Base-by-base conservation (phyloP, 1,140 invertebrate species). In the Habropoda laboriosa region DNA sequence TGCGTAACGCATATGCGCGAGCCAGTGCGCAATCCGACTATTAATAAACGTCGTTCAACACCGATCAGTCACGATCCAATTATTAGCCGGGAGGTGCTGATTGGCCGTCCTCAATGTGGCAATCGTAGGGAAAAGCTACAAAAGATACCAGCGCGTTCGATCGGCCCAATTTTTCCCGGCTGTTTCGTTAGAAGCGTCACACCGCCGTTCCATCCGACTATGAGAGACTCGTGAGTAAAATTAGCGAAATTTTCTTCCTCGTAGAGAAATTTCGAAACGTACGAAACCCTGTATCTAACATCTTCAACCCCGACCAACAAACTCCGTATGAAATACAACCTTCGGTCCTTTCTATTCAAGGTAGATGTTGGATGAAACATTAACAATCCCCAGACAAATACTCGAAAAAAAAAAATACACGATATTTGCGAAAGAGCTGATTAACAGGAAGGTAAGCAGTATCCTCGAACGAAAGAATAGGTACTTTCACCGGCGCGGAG, bases 1-100 rank as follows among this genome's bases (percentile, higher is more conserved):
- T 12, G 38, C 8, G 35, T 13, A 18, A 57, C 45, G 21, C 4
- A 5, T 30, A 47, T 63, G 24, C 49, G 21, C 30, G 55, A 53
- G 13, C n/a, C 55, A 55, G 53, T 66, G 42, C 16, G 32, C 27
- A 60, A 70, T 30, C 8, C 13, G 2, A 35, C 85, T 86, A 86
- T 86, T 86, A 86, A 86, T 86, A 86, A 82, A 27, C 38, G 38
- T 27, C 51, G 42, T 49, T 51, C 49, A 75, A 82, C 64, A 63
- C 18, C 55, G 68, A 75, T 80, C 73, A 87, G 73, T 86, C 86
- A 81, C 80, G 87, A 80, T 91, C 89, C 61, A 91, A 86, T 90
- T 91, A 87, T 89, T 88, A 86, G 12, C 49, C 60, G 67, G 51
- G 60, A 73, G 70, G 61, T 87, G 84, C 82, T 87, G 89, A 92